A percentile compares a stretch with the other conserved stretches of the same genome.
Conservation (phyloP, 2,113 vertebrate genomes). For the Cephalopholis sonnerati region DNA sequence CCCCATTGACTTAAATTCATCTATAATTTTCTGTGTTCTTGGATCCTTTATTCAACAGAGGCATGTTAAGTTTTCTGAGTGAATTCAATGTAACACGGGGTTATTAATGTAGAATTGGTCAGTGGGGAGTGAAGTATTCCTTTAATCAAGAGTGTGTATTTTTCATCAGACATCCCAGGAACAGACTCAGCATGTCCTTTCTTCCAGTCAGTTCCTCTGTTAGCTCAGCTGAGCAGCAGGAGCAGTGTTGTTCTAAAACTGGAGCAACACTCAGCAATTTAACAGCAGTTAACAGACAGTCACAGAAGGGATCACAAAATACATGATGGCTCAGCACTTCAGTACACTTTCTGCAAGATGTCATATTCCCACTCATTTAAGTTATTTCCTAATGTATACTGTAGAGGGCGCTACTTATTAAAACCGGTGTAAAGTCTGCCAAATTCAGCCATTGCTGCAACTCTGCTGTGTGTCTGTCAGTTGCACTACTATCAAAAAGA, state of each 20-base stretch:
- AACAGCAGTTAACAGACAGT: background rate
- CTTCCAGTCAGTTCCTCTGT: constrained; percentile 59
- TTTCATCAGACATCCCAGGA: constrained; percentile 61
- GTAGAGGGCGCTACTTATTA: constrained; percentile 31
- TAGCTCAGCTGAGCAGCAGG: constrained; percentile 4
- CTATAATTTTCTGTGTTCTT: too few species aligned
- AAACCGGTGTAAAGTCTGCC: background rate
- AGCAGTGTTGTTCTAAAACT: background rate
- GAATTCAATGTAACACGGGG: too few species aligned
- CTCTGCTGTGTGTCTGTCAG: constrained; percentile 2
- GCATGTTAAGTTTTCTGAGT: too few species aligned
- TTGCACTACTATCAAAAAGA: rapidly evolving
- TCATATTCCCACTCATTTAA: background rate
- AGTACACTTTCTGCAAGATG: background rate
- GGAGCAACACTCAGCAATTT: constrained; percentile 27
- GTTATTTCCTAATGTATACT: background rate
- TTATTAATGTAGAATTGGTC: too few species aligned
- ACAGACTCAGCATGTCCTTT: constrained; percentile 76
- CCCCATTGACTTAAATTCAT: too few species aligned
- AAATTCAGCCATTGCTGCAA: constrained; percentile 5
- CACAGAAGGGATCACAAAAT: background rate
- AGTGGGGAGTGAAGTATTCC: too few species aligned
- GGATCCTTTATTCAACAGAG: too few species aligned
- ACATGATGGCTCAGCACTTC: constrained; percentile 13
- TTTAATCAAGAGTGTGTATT: background rate